These are phyloP conservation scores for Diplodus sargus DNA, from an alignment of 2,797 vertebrate genomes.

Conservation along the genomic window DNA sequence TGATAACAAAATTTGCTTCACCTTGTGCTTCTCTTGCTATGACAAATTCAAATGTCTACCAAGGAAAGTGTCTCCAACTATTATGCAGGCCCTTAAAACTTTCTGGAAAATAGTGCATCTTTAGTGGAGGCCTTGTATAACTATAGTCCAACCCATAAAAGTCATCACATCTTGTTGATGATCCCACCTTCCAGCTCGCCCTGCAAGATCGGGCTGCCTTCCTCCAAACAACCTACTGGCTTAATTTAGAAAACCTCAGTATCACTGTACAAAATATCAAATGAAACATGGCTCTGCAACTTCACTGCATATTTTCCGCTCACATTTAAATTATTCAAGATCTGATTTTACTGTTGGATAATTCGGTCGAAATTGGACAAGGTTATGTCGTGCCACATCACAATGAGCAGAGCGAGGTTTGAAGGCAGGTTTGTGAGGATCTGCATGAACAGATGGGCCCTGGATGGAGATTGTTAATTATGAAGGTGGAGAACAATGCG, in stretches of 20 bases:
- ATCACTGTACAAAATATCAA: neutral
- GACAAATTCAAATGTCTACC: neutral
- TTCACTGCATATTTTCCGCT: slow-evolving; percentile 1
- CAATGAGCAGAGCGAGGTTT: slow-evolving; percentile 40
- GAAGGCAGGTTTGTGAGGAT: slow-evolving; percentile 37
- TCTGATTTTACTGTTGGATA: slow-evolving; percentile 29
- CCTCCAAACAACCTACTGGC: neutral
- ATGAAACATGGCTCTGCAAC: slow-evolving; percentile 20
- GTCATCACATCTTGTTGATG: neutral
- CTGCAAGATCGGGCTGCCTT: neutral
- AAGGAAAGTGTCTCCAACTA: neutral
- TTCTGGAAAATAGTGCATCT: neutral
- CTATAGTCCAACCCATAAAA: slow-evolving; percentile 1
- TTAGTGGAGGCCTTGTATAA: neutral
- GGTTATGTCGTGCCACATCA: slow-evolving; percentile 26
- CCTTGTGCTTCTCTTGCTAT: neutral
- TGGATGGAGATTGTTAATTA: slow-evolving; percentile 54
- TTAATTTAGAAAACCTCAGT: neutral
- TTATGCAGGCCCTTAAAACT: neutral
- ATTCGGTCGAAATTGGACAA: slow-evolving; percentile 30
- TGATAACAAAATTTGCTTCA: too few species aligned
- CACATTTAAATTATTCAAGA: slow-evolving; percentile 14
- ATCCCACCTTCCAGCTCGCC: neutral
- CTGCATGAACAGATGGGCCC: slow-evolving; percentile 41
- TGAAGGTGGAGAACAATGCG: slow-evolving; percentile 34